Conservation (phyloP, 2,888 invertebrate species). For the Abscondita cerata region DNA sequence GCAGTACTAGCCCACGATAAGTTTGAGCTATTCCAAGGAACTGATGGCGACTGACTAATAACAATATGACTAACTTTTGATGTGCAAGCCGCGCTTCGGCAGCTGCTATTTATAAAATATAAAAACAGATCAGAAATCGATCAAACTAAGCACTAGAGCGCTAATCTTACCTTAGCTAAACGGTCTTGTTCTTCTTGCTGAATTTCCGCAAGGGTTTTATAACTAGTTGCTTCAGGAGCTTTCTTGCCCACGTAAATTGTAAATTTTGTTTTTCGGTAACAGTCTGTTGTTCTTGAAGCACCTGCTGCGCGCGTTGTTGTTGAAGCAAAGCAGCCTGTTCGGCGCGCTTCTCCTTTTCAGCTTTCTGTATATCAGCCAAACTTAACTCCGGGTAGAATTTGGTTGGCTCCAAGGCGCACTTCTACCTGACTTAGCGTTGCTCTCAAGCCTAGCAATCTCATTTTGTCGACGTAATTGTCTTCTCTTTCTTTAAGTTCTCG, state of each 20-base stretch:
- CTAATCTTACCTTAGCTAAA: conserved; percentile 65
- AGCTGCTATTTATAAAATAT: conserved; percentile 52
- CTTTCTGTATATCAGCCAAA: conserved; percentile 62
- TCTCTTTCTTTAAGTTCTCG: conserved; percentile 55
- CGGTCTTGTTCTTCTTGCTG: conserved; percentile 82
- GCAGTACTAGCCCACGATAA: conserved; percentile 62
- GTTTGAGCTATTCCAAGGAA: conserved; percentile 65
- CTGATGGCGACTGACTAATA: conserved; percentile 58
- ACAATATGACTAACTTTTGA: conserved; percentile 58
- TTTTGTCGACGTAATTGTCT: conserved; percentile 56
- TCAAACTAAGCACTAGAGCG: too few species aligned
- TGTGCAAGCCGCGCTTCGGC: conserved; percentile 55
- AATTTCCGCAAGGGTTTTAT: conserved; percentile 81
- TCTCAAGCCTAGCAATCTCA: conserved; percentile 59
- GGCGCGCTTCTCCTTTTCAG: conserved; percentile 61
- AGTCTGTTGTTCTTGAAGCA: conserved; percentile 55
- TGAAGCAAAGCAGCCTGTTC: conserved; percentile 54
- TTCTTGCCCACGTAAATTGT: conserved; percentile 65
- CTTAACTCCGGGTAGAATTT: conserved; percentile 56
- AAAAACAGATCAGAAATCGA: too few species aligned
- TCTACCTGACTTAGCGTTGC: conserved; percentile 57
- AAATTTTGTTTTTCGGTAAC: conserved; percentile 56
- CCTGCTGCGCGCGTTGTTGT: conserved; percentile 55
- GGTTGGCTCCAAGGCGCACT: conserved; percentile 66
- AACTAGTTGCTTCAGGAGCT: conserved; percentile 59